These are phyloP conservation scores for Bursaphelenchus mucronatus DNA, from an alignment of 1,140 invertebrate genomes.

Conservation along the genomic window DNA sequence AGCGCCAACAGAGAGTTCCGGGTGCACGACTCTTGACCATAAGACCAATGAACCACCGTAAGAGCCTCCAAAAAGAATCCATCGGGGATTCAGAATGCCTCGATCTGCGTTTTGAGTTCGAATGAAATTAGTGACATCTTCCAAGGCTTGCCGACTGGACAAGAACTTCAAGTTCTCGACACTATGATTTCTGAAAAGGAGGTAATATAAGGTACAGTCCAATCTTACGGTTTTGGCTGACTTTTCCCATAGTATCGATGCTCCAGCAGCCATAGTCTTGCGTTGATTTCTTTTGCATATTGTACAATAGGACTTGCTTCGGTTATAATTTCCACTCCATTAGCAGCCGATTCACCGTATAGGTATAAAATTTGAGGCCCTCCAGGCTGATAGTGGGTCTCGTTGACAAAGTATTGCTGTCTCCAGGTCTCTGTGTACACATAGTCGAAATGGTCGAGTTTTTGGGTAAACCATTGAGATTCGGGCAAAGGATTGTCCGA, in stretches of 20 bases:
- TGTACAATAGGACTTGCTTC: background rate
- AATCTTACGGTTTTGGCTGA: slow-evolving; percentile 8
- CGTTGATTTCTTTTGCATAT: background rate
- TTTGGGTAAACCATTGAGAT: no score
- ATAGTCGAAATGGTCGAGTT: no score
- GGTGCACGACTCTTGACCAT: slow-evolving; percentile 7
- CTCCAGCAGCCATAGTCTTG: slow-evolving; percentile 6
- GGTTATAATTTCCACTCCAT: background rate
- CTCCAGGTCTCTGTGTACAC: no score
- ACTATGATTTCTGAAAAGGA: slow-evolving; percentile 3
- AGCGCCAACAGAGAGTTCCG: slow-evolving; percentile 3
- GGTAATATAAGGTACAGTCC: background rate
- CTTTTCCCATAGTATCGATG: slow-evolving; percentile 15
- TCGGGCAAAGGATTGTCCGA: no score
- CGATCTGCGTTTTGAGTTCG: background rate
- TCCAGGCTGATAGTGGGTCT: no score
- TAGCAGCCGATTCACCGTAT: no score
- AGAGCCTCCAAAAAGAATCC: slow-evolving; percentile 9
- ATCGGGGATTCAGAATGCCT: background rate
- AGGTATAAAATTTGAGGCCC: no score
- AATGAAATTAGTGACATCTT: slow-evolving; percentile 14
- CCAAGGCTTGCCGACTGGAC: slow-evolving; percentile 4
- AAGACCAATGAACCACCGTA: slow-evolving; percentile 9
- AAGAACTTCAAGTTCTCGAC: slow-evolving; percentile 12
- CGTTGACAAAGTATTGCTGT: no score